Evolutionary conservation across 2,888 invertebrate species (phyloP).

Genomic region (Heliconius sara): DNA sequence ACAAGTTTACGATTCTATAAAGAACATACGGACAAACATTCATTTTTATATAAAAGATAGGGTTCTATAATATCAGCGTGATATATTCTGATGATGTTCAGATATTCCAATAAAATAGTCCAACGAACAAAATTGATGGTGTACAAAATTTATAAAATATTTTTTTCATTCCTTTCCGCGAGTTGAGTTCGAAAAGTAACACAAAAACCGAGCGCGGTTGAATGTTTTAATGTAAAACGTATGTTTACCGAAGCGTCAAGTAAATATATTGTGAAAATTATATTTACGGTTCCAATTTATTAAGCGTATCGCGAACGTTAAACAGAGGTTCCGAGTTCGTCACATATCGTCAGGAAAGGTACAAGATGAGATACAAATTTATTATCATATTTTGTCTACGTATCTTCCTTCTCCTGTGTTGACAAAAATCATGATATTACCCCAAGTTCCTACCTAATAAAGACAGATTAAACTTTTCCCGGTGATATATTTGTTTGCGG

Average conservation of each 20-base stretch:
- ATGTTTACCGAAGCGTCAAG: conserved; percentile 11
- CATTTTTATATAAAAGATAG: not conserved
- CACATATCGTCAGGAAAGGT: not conserved
- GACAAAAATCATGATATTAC: conserved; percentile 21
- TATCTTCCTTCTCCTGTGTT: conserved; percentile 18
- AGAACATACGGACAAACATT: no score
- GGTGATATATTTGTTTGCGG: conserved; percentile 31
- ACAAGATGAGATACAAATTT: conserved; percentile 9
- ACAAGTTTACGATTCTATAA: no score
- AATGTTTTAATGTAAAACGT: conserved; percentile 8
- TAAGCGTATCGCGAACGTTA: conserved; percentile 16
- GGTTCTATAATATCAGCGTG: not conserved
- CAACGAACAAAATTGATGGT: not conserved
- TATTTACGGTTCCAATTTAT: conserved; percentile 21
- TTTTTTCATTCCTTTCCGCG: not conserved
- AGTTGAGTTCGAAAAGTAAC: not conserved
- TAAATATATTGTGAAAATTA: conserved; percentile 28
- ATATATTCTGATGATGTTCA: not conserved
- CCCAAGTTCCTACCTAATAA: not conserved
- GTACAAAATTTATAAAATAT: conserved; percentile 16
- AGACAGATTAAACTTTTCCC: conserved; percentile 23
- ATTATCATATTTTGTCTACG: conserved; percentile 32
- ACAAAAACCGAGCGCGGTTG: not conserved
- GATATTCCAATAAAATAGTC: conserved; percentile 6
- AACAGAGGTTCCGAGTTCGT: conserved; percentile 12